A percentile compares a stretch with the other conserved stretches of the same genome.
phyloP scores from a whole-genome alignment of 2,113 vertebrate species.

The Tychaedon coryphoeus region DNA sequence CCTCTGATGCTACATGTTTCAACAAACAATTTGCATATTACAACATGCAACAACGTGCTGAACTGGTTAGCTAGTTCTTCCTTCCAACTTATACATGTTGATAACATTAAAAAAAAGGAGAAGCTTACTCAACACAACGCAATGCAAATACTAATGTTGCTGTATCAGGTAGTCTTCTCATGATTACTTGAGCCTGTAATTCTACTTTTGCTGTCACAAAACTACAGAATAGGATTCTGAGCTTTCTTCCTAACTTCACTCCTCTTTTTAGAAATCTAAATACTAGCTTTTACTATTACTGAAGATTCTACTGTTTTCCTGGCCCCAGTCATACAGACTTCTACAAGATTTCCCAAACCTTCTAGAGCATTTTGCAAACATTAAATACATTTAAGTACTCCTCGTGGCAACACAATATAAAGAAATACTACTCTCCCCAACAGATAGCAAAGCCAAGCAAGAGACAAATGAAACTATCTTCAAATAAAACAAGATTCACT shows the following conservation, averaged over 20 bases:
- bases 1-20: neutral
- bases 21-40: neutral
- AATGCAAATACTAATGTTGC: neutral
- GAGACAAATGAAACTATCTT: neutral
- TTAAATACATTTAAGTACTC: neutral
- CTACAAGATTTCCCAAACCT: neutral
- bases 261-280: neutral
- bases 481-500: neutral
- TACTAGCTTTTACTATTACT: neutral
- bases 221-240: neutral
- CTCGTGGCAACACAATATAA: neutral
- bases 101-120: neutral
- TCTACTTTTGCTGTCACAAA: neutral
- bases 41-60: neutral
- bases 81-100: neutral
- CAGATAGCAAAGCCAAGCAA: accelerated
- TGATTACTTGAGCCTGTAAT: neutral
- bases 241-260: neutral
- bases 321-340: neutral
- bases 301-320: neutral
- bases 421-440: neutral
- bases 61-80: neutral
- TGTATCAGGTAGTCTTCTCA: neutral
- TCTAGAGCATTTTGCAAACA: neutral
- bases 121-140: neutral